Evolutionary conservation across 2,888 invertebrate species (phyloP).

Genomic region (Thecophora atra): DNA sequence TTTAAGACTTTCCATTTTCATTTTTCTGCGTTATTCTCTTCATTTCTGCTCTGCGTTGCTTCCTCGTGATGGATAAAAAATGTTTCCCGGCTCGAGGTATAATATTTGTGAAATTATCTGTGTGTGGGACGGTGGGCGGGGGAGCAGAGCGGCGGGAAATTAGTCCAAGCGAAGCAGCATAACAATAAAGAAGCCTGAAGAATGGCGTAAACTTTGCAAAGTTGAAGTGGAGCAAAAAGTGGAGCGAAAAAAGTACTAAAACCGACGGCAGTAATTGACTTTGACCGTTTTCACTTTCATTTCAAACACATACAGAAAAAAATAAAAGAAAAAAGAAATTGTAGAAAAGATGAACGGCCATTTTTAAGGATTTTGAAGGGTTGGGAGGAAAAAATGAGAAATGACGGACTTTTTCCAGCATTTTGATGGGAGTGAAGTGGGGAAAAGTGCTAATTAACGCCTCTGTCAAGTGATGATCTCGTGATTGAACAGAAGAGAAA

Average conservation of each 20-base stretch:
- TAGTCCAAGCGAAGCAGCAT: neutral
- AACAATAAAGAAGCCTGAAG: constrained; percentile 31
- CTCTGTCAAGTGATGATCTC: no score
- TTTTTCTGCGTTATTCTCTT: neutral
- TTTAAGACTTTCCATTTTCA: neutral
- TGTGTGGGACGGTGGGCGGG: no score
- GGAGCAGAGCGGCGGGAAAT: neutral
- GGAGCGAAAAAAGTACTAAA: constrained; percentile 15
- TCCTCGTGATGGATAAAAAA: neutral
- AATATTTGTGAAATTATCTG: no score
- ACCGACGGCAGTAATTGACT: constrained; percentile 53
- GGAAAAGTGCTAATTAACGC: neutral
- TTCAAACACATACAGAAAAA: no score
- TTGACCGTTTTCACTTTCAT: constrained; percentile 53
- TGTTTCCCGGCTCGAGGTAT: no score
- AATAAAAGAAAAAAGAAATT: no score
- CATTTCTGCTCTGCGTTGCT: neutral
- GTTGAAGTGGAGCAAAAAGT: neutral
- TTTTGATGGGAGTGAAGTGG: neutral
- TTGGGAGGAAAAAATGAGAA: neutral
- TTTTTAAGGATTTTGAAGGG: neutral
- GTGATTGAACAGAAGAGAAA: no score
- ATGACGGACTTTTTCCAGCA: neutral
- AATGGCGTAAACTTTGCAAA: neutral
- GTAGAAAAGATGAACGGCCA: no score